Percentiles rank a stretch among this genome's conserved stretches.
These are phyloP conservation scores for Pseudochaenichthys georgianus DNA, from an alignment of 2,797 vertebrate species.

Conservation along the genomic window DNA sequence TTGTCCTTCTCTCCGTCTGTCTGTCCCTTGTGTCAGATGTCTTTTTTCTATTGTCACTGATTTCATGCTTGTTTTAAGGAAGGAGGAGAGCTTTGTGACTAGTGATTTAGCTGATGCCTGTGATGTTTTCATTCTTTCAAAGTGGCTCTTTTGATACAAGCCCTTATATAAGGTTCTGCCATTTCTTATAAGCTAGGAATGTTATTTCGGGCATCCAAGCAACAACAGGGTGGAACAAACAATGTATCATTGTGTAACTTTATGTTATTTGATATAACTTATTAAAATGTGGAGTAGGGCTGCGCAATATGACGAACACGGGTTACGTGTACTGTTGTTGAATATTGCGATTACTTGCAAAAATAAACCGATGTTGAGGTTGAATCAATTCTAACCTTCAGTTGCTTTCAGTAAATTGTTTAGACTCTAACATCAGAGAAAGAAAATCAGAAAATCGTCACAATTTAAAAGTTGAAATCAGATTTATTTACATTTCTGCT, in stretches of 20 bases:
- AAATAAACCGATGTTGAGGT: too few relatives aligned
- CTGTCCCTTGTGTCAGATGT: slow-evolving; percentile 42
- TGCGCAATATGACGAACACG: too few relatives aligned
- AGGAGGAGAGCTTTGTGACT: slow-evolving; percentile 35
- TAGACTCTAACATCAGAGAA: neutral
- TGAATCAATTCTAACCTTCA: too few relatives aligned
- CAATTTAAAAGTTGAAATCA: neutral
- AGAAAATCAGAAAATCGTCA: neutral
- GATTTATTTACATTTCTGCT: neutral
- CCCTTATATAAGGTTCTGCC: slow-evolving; percentile 23
- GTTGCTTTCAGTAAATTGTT: too few relatives aligned
- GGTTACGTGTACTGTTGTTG: too few relatives aligned
- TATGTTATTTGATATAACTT: neutral
- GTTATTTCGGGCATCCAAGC: slow-evolving; percentile 44
- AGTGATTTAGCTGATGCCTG: slow-evolving; percentile 44
- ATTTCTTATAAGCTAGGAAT: slow-evolving; percentile 11
- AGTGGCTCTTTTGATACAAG: slow-evolving; percentile 15
- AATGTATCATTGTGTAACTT: neutral
- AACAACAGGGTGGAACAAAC: slow-evolving; percentile 12
- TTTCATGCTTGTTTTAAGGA: slow-evolving; percentile 31
- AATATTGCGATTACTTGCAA: too few relatives aligned
- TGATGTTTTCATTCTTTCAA: slow-evolving; percentile 47
- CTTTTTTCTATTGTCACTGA: slow-evolving; percentile 32
- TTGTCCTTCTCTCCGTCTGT: slow-evolving; percentile 24
- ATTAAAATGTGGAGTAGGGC: neutral